Evolutionary conservation across 1,140 invertebrate species (phyloP), one percentile per base, ranked within the genome.

Genomic region (Drosophila kanapiae): DNA sequence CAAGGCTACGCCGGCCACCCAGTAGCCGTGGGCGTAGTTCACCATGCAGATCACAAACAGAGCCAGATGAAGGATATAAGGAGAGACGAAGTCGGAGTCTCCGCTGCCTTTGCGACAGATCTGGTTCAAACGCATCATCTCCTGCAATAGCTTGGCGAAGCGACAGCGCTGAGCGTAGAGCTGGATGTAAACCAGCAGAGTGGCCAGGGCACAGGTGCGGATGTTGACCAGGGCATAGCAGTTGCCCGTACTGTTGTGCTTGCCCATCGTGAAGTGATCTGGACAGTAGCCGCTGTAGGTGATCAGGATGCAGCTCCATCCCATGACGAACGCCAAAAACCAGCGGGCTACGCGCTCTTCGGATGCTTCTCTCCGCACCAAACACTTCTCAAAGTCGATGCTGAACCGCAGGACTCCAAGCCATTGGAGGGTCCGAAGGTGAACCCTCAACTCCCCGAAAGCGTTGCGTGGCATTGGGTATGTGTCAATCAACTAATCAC

Each of bases 11-110:
- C 29, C 51, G 1, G 69, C 29, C 27, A 18, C 18, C 51, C 51
- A 71, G 11, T 72, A 72, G 3, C 69, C 69, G 11, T 72, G 18
- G n/a, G 11, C 42, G 13, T 58, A 72, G 67, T 72, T 72, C 4
- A 72, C 3, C 42, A 72, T 48, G n/a, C 51, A 72, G 33, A 13
- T 6, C 4, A 1, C 33, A 29, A 71, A 48, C 4, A 72, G 18
- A 1, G 29, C 10, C 6, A 72, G 1, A 14, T 72, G 67, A 3
- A 48, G 27, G 6, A 27, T 18, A 5, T 71, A 72, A 6, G 37
- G 8, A 1, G 18, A 7, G 2, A 13, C 16, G 16, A 35, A 29
- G 11, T 1, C 10, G 1, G 16, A 14, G 8, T 5, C 14, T 33
- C 8, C 31, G 7, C 18, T 27, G 35, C 4, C 1, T 14, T 11